Evolutionary conservation across 2,113 vertebrate species (phyloP).

Genomic region (Jacana jacana): DNA sequence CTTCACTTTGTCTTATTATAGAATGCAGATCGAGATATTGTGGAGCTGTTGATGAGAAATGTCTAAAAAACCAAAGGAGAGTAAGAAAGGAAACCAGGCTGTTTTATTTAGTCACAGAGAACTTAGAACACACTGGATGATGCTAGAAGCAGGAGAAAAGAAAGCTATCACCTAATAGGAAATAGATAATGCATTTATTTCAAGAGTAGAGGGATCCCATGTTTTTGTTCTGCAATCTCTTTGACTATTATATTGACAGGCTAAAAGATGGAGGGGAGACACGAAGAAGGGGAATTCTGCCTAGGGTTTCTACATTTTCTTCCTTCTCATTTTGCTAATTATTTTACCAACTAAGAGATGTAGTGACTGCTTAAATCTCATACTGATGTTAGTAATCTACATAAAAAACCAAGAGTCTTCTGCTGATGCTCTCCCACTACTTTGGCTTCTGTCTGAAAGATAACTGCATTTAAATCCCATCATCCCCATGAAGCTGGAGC

Average conservation of each 20-base stretch:
- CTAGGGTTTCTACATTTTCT: accelerated
- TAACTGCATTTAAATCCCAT: background rate
- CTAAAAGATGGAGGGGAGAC: background rate
- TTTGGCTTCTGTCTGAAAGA: background rate
- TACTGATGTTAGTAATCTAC: background rate
- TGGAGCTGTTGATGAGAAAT: background rate
- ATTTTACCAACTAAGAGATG: background rate
- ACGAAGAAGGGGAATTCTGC: background rate
- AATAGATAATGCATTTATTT: background rate
- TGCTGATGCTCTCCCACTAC: background rate
- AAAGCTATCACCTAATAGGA: background rate
- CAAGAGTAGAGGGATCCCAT: background rate
- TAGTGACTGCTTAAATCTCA: background rate
- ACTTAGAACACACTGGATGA: background rate
- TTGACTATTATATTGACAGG: background rate
- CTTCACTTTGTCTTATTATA: background rate
- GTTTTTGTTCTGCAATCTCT: background rate
- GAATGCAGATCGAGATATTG: background rate
- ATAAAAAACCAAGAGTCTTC: background rate
- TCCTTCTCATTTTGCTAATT: background rate
- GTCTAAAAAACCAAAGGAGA: background rate
- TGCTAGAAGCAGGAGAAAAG: background rate
- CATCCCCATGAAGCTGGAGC: too few relatives aligned
- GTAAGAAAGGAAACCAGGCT: background rate
- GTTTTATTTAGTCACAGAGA: background rate